A percentile compares a stretch with the other conserved stretches of the same genome.
phyloP scores from a whole-genome alignment of 2,797 vertebrate species.

The Hydrophis major region DNA sequence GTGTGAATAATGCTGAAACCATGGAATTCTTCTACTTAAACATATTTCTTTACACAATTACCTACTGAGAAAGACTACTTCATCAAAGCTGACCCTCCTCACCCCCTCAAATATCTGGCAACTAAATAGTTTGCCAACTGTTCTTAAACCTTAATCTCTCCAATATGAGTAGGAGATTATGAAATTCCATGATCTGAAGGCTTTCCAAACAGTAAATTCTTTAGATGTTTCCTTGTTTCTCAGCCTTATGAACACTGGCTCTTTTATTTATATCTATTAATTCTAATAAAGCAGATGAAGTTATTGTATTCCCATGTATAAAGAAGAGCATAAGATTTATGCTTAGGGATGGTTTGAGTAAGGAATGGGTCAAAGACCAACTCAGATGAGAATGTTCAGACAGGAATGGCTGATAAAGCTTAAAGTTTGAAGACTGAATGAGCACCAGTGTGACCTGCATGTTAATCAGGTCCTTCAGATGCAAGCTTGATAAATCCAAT shows the following conservation, averaged over 20 bases:
- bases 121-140: not conserved
- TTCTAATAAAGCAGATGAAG: not conserved
- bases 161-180: not conserved
- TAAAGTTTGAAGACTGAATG: not conserved
- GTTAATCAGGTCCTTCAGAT: not conserved
- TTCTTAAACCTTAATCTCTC: constrained; percentile 1
- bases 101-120: not conserved
- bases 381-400: not conserved
- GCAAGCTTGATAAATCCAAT: not conserved
- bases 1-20: not conserved
- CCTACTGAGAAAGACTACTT: not conserved
- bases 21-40: not conserved
- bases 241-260: not conserved
- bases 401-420: not conserved
- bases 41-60: not conserved
- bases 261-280: not conserved
- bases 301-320: not conserved
- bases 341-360: not conserved
- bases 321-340: not conserved
- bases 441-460: not conserved
- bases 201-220: constrained; percentile 4
- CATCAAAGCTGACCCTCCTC: not conserved
- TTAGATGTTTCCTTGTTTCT: not conserved
- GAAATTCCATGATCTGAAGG: not conserved
- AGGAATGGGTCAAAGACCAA: not conserved